Conservation (phyloP, 2,888 invertebrate species). For the Ormyrus pomaceus region DNA sequence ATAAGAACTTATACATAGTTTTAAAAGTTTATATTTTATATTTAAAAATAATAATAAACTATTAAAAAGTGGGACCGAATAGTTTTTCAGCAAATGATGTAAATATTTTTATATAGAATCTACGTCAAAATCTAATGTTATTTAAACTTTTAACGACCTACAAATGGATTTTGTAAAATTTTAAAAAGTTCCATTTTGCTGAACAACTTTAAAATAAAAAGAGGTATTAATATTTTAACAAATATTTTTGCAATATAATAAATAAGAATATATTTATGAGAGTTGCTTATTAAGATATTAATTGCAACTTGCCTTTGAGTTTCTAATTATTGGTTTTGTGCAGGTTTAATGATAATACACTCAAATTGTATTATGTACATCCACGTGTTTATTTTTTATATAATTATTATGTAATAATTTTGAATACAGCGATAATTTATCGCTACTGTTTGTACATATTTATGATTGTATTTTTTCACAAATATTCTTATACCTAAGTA, state of each 20-base stretch:
- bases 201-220: slow-evolving; percentile 13
- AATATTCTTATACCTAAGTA: slow-evolving; percentile 27
- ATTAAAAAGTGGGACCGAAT: slow-evolving; percentile 7
- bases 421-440: slow-evolving; percentile 22
- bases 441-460: slow-evolving; percentile 49
- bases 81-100: slow-evolving; percentile 29
- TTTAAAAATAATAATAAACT: neutral
- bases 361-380: slow-evolving; percentile 45
- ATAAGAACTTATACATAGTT: slow-evolving; percentile 1
- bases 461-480: slow-evolving; percentile 32
- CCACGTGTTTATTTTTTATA: slow-evolving; percentile 8
- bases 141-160: slow-evolving; percentile 24
- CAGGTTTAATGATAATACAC: slow-evolving; percentile 32
- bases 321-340: slow-evolving; percentile 13
- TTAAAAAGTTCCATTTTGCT: slow-evolving; percentile 5
- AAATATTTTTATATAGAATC: slow-evolving; percentile 39
- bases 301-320: slow-evolving; percentile 19
- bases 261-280: slow-evolving; percentile 42
- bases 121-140: neutral
- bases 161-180: slow-evolving; percentile 6
- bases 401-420: slow-evolving; percentile 16
- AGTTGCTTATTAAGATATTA: slow-evolving; percentile 30
- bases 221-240: slow-evolving; percentile 19
- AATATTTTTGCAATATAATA: slow-evolving; percentile 26
- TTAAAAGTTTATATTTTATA: slow-evolving; percentile 7